A percentile compares a stretch with the other conserved stretches of the same genome.
phyloP scores from a whole-genome alignment of 2,888 invertebrate species.

The Coenonympha arcania region DNA sequence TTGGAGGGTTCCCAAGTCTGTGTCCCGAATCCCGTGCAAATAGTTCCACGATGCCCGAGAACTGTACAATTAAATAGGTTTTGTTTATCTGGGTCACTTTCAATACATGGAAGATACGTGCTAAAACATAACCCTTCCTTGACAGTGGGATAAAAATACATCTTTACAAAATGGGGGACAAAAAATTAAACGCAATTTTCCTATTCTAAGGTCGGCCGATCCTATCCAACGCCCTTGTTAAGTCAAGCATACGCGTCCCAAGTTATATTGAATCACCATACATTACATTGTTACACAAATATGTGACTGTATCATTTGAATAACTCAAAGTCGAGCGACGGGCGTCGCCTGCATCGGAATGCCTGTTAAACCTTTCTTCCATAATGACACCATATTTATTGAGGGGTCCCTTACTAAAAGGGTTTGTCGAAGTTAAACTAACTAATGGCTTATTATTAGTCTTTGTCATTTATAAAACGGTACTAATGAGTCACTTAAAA shows the following conservation, averaged over 20 bases:
- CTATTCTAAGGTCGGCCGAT: neutral
- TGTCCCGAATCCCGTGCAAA: no score
- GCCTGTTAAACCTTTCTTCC: conserved; percentile 8
- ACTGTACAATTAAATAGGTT: no score
- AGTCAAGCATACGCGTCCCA: conserved; percentile 21
- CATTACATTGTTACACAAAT: conserved; percentile 25
- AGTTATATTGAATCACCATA: conserved; percentile 24
- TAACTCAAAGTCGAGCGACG: conserved; percentile 17
- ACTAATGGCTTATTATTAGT: no score
- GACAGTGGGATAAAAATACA: neutral
- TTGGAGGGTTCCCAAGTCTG: no score
- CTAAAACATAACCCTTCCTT: no score
- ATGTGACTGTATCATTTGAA: conserved; percentile 24
- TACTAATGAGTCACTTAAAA: no score
- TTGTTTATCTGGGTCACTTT: no score
- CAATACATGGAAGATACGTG: no score
- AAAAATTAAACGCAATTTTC: neutral
- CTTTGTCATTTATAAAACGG: no score
- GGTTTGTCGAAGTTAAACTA: neutral
- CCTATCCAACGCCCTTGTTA: conserved; percentile 9
- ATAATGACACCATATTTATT: neutral
- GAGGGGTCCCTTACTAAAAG: neutral
- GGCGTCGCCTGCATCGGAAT: conserved; percentile 20
- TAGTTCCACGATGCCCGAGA: no score
- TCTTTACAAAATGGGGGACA: neutral